Evolutionary conservation across 2,113 vertebrate species (phyloP).

Genomic region (Istiophorus platypterus): DNA sequence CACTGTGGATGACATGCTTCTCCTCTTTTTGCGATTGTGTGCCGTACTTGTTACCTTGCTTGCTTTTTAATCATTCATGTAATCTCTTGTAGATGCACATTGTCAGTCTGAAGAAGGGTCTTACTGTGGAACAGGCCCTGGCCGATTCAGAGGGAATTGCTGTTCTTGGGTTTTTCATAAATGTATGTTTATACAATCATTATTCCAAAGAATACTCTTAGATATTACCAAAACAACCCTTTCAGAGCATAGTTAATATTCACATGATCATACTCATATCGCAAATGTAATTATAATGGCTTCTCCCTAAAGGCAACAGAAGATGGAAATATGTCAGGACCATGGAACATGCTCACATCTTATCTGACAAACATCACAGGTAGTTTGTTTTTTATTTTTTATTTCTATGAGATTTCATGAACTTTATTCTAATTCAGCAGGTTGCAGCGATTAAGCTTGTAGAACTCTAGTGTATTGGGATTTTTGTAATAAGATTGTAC

Average conservation of each 20-base stretch:
- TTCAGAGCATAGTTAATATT: too few species aligned
- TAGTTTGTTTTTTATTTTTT: too few species aligned
- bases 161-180: conserved; percentile 79
- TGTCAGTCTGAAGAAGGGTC: conserved; percentile 74
- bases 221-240: too few species aligned
- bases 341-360: conserved; percentile 61
- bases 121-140: conserved; percentile 17
- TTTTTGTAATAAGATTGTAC: too few species aligned
- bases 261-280: background rate
- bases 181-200: conserved; percentile 46
- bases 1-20: background rate
- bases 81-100: conserved; percentile 76
- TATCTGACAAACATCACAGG: conserved; percentile 38
- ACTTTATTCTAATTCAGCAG: background rate
- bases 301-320: conserved; percentile 58
- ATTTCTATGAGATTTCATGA: too few species aligned
- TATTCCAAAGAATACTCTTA: background rate
- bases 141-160: conserved; percentile 62
- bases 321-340: conserved; percentile 1
- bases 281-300: background rate
- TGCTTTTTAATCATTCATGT: background rate
- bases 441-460: too few species aligned
- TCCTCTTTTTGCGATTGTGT: background rate
- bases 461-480: too few species aligned
- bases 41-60: background rate